A percentile compares a stretch with the other conserved stretches of the same genome.
phyloP scores from a whole-genome alignment of 2,888 invertebrate genomes.

The Esperia sulphurella region DNA sequence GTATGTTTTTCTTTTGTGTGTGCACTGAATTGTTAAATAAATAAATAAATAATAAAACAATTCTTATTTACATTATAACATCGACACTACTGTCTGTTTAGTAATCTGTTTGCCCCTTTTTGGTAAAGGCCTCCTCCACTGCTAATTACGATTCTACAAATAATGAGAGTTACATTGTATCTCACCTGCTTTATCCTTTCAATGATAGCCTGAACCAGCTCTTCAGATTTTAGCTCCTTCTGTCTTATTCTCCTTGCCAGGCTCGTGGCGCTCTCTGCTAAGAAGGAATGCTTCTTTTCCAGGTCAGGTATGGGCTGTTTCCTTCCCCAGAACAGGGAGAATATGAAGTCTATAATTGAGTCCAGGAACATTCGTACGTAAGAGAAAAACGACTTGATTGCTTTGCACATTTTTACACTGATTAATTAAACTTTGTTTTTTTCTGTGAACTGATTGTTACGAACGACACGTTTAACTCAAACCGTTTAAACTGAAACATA shows the following conservation, averaged over 20 bases:
- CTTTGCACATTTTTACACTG: constrained; percentile 4
- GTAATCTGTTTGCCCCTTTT: too few species aligned
- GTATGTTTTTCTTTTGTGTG: too few species aligned
- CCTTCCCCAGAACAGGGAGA: constrained; percentile 61
- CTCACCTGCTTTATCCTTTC: constrained; percentile 85
- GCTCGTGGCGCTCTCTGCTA: constrained; percentile 81
- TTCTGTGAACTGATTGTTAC: too few species aligned
- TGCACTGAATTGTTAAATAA: too few species aligned
- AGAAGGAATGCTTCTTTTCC: constrained; percentile 47
- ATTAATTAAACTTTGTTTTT: not conserved
- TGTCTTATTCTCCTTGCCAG: constrained; percentile 83
- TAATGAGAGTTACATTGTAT: not conserved
- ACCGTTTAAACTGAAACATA: too few species aligned
- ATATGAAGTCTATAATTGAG: constrained; percentile 56
- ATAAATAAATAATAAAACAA: too few species aligned
- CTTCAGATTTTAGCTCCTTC: constrained; percentile 82
- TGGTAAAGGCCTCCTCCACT: too few species aligned
- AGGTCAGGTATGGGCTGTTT: constrained; percentile 53
- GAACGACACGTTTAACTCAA: too few species aligned
- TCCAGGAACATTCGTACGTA: constrained; percentile 50
- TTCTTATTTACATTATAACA: too few species aligned
- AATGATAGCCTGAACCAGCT: constrained; percentile 86
- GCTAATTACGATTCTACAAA: too few species aligned
- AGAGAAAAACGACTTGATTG: constrained; percentile 4
- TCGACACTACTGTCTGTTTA: too few species aligned